These are phyloP conservation scores for Tinamus guttatus DNA, from an alignment of 2,113 vertebrate genomes.

Conservation along the genomic window DNA sequence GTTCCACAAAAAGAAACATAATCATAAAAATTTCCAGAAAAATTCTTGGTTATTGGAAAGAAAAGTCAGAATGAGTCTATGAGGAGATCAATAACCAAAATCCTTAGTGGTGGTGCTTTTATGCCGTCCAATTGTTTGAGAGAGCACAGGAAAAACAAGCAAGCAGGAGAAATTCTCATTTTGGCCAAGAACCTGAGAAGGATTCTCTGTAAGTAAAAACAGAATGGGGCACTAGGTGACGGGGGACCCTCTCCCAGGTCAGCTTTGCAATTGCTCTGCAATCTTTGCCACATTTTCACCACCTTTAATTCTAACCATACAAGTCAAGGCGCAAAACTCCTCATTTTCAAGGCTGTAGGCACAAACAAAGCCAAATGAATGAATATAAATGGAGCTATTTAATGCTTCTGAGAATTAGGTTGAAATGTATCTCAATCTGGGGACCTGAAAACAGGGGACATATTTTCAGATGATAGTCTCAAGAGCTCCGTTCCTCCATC, in stretches of 20 bases:
- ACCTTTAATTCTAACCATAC: background rate
- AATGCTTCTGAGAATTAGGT: slow-evolving; percentile 16
- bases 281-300: background rate
- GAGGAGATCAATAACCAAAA: background rate
- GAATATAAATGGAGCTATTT: slow-evolving; percentile 19
- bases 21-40: background rate
- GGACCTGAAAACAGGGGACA: background rate
- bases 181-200: background rate
- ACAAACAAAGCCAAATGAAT: background rate
- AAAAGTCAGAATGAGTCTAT: background rate
- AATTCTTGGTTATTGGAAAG: background rate
- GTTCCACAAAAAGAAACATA: background rate
- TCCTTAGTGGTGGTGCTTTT: background rate
- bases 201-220: background rate
- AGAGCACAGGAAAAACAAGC: background rate
- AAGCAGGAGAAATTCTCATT: background rate
- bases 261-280: background rate
- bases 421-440: slow-evolving; percentile 18
- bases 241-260: background rate
- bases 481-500: slow-evolving; percentile 43
- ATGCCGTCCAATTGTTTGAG: fast-evolving
- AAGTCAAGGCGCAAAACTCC: background rate
- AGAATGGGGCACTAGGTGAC: background rate
- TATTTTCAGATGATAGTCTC: slow-evolving; percentile 23
- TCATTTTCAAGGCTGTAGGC: slow-evolving; percentile 10